Conservation (phyloP, 2,888 invertebrate genomes). For the Papilio elwesi region DNA sequence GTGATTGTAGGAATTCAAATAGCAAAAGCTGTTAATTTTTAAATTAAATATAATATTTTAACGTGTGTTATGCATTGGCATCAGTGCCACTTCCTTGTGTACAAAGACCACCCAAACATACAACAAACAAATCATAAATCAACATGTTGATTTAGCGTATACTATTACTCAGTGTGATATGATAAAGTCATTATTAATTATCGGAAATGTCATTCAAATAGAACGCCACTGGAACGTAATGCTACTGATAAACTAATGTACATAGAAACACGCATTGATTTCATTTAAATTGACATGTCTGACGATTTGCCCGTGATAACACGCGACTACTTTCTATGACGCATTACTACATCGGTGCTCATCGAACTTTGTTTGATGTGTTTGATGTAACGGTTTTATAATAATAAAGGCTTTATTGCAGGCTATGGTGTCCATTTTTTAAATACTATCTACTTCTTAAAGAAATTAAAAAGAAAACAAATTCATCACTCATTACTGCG, state of each 20-base stretch:
- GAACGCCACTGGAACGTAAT: not conserved
- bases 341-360: constrained; percentile 8
- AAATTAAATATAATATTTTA: too few relatives aligned
- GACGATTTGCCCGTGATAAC: constrained; percentile 13
- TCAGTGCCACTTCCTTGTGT: too few relatives aligned
- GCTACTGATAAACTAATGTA: not conserved
- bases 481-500: too few relatives aligned
- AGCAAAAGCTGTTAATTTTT: too few relatives aligned
- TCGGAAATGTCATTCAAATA: constrained; percentile 9
- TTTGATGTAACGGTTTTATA: too few relatives aligned
- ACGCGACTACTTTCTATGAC: constrained; percentile 2
- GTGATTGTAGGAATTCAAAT: too few relatives aligned
- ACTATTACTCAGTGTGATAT: not conserved
- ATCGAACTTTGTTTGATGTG: too few relatives aligned
- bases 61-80: too few relatives aligned
- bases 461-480: too few relatives aligned
- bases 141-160: not conserved
- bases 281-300: constrained; percentile 30
- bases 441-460: too few relatives aligned
- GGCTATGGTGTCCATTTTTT: too few relatives aligned
- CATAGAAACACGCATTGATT: not conserved
- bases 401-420: too few relatives aligned
- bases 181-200: not conserved
- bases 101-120: constrained; percentile 1
- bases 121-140: constrained; percentile 1